Evolutionary conservation across 2,797 vertebrate genomes (phyloP), one percentile per base, ranked within the genome.

Genomic region (Nyctalus aviator): DNA sequence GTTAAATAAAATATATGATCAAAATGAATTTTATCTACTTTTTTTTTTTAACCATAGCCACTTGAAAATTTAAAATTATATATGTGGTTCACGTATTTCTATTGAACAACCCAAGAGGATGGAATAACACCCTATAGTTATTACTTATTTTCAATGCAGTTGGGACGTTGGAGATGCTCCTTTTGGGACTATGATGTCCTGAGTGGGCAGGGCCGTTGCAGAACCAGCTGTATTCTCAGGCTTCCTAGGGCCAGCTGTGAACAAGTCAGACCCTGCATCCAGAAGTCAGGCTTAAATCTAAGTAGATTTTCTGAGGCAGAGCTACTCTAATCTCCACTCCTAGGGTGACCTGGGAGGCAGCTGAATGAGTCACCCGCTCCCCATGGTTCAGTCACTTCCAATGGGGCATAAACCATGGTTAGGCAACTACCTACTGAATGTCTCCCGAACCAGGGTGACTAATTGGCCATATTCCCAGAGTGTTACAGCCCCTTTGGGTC

Each of bases 371-470:
- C 88, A 81, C 37, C 17, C 64, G 71, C 15, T 92, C 32, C 77
- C 66, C 30, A 94, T 71, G 88, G 91, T 57, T 95, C 94, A 97
- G n/a, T 95, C 93, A 64, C 90, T 95, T 95, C 83, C 96, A 96
- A 10, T 94, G 90, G 82, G 90, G 95, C 90, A 87, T 93, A 79
- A 82, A 92, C 77, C 84, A 81, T 83, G 44, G 69, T 72, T 92
- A 88, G 90, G 25, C 76, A 95, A 68, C 93, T 92, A 96, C 88
- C 94, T 94, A 88, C 48, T 32, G 53, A 92, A 90, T 53, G 75
- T 73, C 84, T 86, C 62, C 44, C 93, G 93, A 95, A 77, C 91
- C 95, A 95, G 3, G 96, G 87, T 81, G 90, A 66, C 37, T 97
- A 97, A 96, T 97, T 96, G 94, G 88, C 78, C 75, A 68, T 46